Base-by-base conservation (phyloP, 2,797 vertebrate genomes). In the Poecilia velifera region DNA sequence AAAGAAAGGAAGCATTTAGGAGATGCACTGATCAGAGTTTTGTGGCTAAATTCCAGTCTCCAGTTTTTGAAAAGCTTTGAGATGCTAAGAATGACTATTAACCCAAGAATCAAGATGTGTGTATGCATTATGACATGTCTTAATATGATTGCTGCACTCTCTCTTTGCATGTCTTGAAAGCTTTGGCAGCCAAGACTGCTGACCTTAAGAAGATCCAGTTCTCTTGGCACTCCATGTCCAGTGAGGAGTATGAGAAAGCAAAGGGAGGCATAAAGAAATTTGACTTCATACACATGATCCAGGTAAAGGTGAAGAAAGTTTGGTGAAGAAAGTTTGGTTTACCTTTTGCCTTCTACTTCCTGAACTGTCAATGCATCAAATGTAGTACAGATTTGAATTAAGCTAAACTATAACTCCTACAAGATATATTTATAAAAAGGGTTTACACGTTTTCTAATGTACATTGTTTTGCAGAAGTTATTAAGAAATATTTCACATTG, bases 251-350 rank as follows among this genome's bases (percentile, higher is more conserved):
- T 86, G 84, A 87, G 74, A 90, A 96, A 94, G 92, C 86, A 47
- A 92, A 94, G 90, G 89, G 92, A 74, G 92, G 89, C 1, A 4
- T 88, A 79, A 95, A 95, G 91, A 97, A 89, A 82, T 98, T 96
- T 95, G 96, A 97, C 87, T 97, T 98, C 82, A 97, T 98, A 90
- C 96, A 98, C 89, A 97, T 98, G 97, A 95, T 98, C 89, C 97
- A 98, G 97, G 97, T 98, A 88, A 62, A n/a, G 0, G 25, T 10
- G 16, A 18, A 46, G 2, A n/a, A 43, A 20, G 6, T 62, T 62
- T 6, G 0, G 25, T 10, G 16, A 18, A 46, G 1, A n/a, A 43
- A 20, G 6, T 62, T 62, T 6, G 22, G 1, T 39, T 49, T 43
- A 59, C 9, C 13, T 68, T 6, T 31, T 8, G 36, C 34, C 34